Evolutionary conservation across 2,113 vertebrate genomes (phyloP), one percentile per base, ranked within the genome.

Genomic region (Cyprinodon tularosa): DNA sequence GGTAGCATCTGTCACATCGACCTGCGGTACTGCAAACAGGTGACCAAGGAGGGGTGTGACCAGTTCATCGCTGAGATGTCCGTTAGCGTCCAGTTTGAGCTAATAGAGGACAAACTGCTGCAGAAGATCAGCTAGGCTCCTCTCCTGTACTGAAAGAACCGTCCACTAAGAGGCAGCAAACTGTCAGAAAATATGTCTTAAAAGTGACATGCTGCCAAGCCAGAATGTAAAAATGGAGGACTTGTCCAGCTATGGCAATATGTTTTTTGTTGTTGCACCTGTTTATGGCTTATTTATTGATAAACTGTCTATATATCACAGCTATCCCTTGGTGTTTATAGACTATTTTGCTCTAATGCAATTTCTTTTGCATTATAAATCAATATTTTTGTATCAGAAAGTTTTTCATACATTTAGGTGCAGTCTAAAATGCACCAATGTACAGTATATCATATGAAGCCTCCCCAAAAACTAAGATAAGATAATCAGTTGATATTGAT

Each of bases 331-430:
- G 88, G 93, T 95, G 93, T 95, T 92, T 91, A 95, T 90, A 93
- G 88, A 87, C 75, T 89, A 81, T 40, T 93, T 93, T 95, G 94
- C 97, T 96, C 94, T 69, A 89, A 91, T 92, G 90, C 88, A 94
- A 89, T 84, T 90, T 85, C 74, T 64, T 93, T 95, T 95, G 95
- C 95, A 93, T 96, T 95, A 95, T 95, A 95, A 94, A 96, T 94
- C 95, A 95, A 95, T 98, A 97, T 98, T 98, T 99, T 99, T 99
- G 96, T 98, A 99, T 95, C 96, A 93, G 92, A 96, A 96, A 95
- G 95, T 96, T 95, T 96, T 94, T 97, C 94, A 93, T 96, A 95
- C 94, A 92, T 95, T 96, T 96, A 96, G 96, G 96, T 98, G 96
- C 95, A 96, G 94, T 93, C 94, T 96, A 95, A 94, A 94, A 94